Evolutionary conservation across 2,888 invertebrate species (phyloP), one percentile per base, ranked within the genome.

Genomic region (Platyscelio sp.): DNA sequence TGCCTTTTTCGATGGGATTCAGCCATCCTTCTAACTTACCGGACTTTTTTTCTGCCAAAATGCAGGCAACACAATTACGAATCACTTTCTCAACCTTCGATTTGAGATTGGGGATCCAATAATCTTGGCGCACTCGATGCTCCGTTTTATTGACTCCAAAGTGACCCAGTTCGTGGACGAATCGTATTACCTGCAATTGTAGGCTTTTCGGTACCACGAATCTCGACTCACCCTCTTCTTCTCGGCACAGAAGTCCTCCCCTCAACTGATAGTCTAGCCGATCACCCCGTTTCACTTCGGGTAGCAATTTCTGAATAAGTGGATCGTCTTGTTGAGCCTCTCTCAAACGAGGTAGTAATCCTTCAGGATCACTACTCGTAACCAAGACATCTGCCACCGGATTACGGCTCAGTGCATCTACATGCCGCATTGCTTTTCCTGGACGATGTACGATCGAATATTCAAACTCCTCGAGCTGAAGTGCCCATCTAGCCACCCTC

Each of bases 71-170:
- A 49, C 83, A 85, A 24, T 70, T 83, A 0, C 13, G 29, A 1
- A 87, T n/a, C 0, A 79, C 26, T 7, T 71, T 82, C 46, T 86
- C 86, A 1, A 87, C n/a, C 65, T 86, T 22, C 11, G 29, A 1
- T 56, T 51, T 56, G 54, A 22, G 3, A 9, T 70, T 60, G 0
- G 71, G 24, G 13, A 86, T 38, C 72, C 71, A 79, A 56, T 79
- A 88, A 11, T 86, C 85, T 6, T 24, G 26, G 5, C 77, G 61
- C 2, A 85, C 26, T 7, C 77, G 6, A 0, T 22, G 61, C n/a
- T 84, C 74, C 0, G 80, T 86, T 26, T 87, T 87, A 0, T 2
- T 49, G 1, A 29, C 26, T 1, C 40, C 11, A 15, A 86, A 86
- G 56, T 86, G 84, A n/a, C 86, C 86, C 11, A 20, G 11, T 27